Conservation (phyloP, 2,888 invertebrate species). For the Eudemis profundana region DNA sequence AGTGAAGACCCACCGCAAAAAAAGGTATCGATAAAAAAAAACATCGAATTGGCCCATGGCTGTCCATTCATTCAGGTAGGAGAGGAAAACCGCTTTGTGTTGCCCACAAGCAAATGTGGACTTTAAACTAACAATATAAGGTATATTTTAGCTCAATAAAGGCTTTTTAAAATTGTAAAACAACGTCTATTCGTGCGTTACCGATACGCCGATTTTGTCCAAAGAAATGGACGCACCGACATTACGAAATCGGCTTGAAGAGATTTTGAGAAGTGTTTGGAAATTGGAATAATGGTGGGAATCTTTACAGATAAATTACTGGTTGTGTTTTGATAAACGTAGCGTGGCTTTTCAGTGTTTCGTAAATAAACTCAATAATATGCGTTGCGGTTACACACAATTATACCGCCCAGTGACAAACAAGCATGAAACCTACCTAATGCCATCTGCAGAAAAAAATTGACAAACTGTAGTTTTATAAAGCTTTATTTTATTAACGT, state of each 20-base stretch:
- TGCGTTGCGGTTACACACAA: conserved; percentile 5
- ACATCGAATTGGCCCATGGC: conserved; percentile 40
- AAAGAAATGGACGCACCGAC: conserved; percentile 34
- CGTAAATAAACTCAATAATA: background rate
- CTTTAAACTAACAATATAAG: conserved; percentile 4
- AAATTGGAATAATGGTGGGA: conserved; percentile 30
- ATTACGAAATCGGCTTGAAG: conserved; percentile 27
- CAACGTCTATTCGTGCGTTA: conserved; percentile 46
- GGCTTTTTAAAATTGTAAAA: conserved; percentile 19
- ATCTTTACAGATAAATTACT: conserved; percentile 17
- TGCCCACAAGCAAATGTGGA: background rate
- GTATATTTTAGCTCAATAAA: conserved; percentile 3
- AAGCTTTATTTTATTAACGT: no score
- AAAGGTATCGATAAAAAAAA: conserved; percentile 44
- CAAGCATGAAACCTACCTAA: no score
- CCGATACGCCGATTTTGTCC: conserved; percentile 45
- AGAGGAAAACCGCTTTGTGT: conserved; percentile 26
- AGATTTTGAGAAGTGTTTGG: background rate
- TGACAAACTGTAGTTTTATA: no score
- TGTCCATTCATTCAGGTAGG: conserved; percentile 43
- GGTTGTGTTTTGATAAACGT: conserved; percentile 6
- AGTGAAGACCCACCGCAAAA: conserved; percentile 39
- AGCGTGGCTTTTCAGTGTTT: background rate
- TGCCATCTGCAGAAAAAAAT: no score
- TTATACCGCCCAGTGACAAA: no score